A percentile compares a stretch with the other conserved stretches of the same genome.
phyloP scores from a whole-genome alignment of 30 jellyfish, hydroid and myxozoan genomes.

The Rhopilema esculentum region DNA sequence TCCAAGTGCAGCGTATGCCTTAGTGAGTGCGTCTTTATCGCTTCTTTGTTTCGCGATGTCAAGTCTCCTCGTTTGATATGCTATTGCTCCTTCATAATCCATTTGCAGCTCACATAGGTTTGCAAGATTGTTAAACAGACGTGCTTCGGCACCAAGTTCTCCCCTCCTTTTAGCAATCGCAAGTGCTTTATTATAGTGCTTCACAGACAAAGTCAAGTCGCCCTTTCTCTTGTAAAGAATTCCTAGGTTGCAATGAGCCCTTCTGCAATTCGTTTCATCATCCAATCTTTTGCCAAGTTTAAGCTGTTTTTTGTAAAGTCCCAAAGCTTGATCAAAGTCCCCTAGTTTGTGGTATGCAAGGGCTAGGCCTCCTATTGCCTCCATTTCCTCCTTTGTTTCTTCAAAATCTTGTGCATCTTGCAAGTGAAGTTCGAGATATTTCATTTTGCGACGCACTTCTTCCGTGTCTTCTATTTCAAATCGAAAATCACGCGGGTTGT shows the following conservation, averaged over 20 bases:
- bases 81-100: constrained; percentile 86
- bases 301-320: constrained; percentile 59
- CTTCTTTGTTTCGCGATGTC: constrained; percentile 78
- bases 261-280: constrained; percentile 72
- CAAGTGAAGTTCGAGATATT: constrained; percentile 77
- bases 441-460: constrained; percentile 70
- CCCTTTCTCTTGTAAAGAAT: constrained; percentile 75
- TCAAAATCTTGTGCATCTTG: constrained; percentile 80
- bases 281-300: constrained; percentile 63
- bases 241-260: constrained; percentile 93
- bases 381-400: constrained; percentile 78
- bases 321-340: constrained; percentile 73
- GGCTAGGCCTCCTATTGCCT: constrained; percentile 82
- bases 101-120: constrained; percentile 78
- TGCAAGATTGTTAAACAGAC: constrained; percentile 86
- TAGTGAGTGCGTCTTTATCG: constrained; percentile 78
- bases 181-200: constrained; percentile 75
- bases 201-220: constrained; percentile 69
- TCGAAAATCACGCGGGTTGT: constrained; percentile 90
- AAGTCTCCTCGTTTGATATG: constrained; percentile 65
- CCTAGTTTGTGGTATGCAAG: constrained; percentile 82
- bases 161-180: constrained; percentile 76
- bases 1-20: constrained; percentile 84
- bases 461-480: constrained; percentile 74
- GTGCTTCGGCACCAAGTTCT: constrained; percentile 76